These are phyloP conservation scores for Picathartes gymnocephalus DNA, from an alignment of 2,113 vertebrate genomes.

Conservation along the genomic window DNA sequence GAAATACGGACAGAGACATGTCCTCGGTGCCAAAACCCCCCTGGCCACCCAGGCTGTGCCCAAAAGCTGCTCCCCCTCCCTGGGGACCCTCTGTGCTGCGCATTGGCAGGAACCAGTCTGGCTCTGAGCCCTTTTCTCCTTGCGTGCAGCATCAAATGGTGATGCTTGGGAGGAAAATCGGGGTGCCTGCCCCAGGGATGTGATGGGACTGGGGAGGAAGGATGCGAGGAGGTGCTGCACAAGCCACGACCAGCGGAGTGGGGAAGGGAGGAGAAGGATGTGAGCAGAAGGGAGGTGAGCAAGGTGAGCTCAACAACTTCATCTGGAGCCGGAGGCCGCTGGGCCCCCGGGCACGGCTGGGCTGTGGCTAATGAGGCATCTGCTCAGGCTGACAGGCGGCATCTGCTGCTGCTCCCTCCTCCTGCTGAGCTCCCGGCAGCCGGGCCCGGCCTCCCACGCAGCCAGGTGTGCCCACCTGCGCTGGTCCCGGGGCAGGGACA, in stretches of 20 bases:
- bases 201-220: accelerated
- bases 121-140: background rate
- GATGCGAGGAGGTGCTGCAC: background rate
- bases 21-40: accelerated
- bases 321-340: background rate
- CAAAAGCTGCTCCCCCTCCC: background rate
- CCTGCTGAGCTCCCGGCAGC: conserved; percentile 8
- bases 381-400: conserved; percentile 20
- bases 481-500: background rate
- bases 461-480: background rate
- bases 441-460: background rate
- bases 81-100: background rate
- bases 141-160: accelerated
- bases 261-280: background rate
- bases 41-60: accelerated
- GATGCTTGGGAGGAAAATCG: accelerated
- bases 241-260: accelerated
- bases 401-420: conserved; percentile 11
- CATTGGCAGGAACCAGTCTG: background rate
- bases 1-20: background rate
- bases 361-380: conserved; percentile 37
- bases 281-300: background rate
- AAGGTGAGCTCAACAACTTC: background rate
- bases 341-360: conserved; percentile 14
- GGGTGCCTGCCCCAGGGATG: background rate